Evolutionary conservation across 2,113 vertebrate species (phyloP).

Genomic region (Eclectus roratus): DNA sequence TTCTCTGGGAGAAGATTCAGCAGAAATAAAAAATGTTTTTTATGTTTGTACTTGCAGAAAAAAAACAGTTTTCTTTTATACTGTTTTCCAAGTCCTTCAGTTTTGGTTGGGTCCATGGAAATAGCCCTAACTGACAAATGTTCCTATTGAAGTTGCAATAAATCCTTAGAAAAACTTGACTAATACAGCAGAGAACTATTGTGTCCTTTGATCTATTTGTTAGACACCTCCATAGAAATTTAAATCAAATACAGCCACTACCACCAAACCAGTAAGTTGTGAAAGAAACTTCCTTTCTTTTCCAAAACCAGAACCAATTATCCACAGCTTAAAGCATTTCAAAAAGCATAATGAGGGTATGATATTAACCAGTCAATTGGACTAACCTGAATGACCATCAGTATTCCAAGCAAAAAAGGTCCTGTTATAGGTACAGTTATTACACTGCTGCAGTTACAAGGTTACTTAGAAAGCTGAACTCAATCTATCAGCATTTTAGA

Average conservation of each 20-base stretch:
- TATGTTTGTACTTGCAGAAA: not conserved
- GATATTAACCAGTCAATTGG: slow-evolving; percentile 35
- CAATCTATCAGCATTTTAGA: slow-evolving; percentile 18
- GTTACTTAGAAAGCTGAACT: slow-evolving; percentile 35
- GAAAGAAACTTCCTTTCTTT: slow-evolving; percentile 9
- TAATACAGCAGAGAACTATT: not conserved
- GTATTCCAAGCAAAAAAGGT: not conserved
- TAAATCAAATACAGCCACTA: not conserved
- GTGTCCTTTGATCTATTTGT: not conserved
- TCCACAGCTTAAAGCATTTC: not conserved
- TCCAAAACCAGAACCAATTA: not conserved
- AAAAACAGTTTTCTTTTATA: not conserved
- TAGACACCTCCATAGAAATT: not conserved
- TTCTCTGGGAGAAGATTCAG: not conserved
- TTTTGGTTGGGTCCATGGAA: not conserved
- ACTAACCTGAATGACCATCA: slow-evolving; percentile 18
- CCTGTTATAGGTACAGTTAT: slow-evolving; percentile 8
- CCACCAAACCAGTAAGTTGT: not conserved
- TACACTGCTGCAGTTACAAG: slow-evolving; percentile 2
- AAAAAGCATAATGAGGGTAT: slow-evolving; percentile 1
- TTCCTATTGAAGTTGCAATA: not conserved
- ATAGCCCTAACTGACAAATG: not conserved
- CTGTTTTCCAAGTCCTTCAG: not conserved
- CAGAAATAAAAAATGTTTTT: not conserved
- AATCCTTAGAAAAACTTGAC: not conserved